phyloP scores from a whole-genome alignment of 2,888 invertebrate genomes.

The Pogonocherus hispidulus region DNA sequence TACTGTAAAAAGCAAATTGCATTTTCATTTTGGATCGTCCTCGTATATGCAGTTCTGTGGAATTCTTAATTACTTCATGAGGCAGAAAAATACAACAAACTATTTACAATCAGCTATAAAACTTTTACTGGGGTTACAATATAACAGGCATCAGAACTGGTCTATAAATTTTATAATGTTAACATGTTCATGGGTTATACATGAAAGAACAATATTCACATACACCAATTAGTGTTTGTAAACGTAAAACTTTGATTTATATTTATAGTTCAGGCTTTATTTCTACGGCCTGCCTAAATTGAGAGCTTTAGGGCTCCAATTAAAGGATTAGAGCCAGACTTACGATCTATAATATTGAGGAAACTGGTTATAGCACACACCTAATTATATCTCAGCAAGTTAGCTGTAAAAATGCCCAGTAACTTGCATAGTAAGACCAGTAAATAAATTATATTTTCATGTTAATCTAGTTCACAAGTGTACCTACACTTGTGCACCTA shows the following conservation, averaged over 20 bases:
- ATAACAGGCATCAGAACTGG: constrained; percentile 12
- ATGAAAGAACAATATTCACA: constrained; percentile 21
- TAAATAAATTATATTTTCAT: too few relatives aligned
- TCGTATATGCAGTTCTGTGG: not conserved
- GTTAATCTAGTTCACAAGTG: too few relatives aligned
- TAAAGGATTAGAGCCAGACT: not conserved
- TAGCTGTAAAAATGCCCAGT: too few relatives aligned
- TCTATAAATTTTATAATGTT: constrained; percentile 27
- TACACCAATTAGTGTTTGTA: constrained; percentile 8
- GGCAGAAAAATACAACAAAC: constrained; percentile 1
- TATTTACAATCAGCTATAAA: constrained; percentile 21
- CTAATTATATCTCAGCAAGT: too few relatives aligned
- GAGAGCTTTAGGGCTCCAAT: constrained; percentile 6
- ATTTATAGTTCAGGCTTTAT: constrained; percentile 12
- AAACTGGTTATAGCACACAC: too few relatives aligned
- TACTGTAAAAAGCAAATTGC: too few relatives aligned
- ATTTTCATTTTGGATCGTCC: too few relatives aligned
- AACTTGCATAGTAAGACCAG: too few relatives aligned
- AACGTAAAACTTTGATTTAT: constrained; percentile 12
- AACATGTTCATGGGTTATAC: constrained; percentile 17
- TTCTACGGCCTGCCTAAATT: constrained; percentile 9
- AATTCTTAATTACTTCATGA: not conserved
- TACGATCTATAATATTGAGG: not conserved
- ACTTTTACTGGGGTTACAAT: constrained; percentile 10
- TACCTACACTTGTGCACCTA: too few relatives aligned